Evolutionary conservation across 2,797 vertebrate genomes (phyloP).

Genomic region (Fistularia commersonii): DNA sequence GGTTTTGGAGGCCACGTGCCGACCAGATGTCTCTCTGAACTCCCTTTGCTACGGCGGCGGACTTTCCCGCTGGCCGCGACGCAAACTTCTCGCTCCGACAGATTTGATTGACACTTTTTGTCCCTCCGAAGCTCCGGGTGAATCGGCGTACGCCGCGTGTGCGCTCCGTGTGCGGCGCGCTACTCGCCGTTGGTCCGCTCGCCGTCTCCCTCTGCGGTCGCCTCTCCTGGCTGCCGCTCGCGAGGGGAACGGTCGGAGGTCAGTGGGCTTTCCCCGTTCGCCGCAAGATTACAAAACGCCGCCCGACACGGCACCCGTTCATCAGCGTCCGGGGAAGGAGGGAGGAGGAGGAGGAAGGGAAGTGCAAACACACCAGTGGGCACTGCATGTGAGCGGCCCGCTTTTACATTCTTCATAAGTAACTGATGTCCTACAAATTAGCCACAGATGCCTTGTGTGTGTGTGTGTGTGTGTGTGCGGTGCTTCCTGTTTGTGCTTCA

Average conservation of each 20-base stretch:
- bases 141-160: no score
- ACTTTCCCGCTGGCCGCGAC: conserved; percentile 62
- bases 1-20: conserved; percentile 52
- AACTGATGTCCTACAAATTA: background rate
- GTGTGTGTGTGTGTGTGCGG: background rate
- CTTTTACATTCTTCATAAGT: conserved; percentile 1
- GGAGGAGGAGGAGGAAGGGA: no score
- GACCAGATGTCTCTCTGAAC: conserved; percentile 62
- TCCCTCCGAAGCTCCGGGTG: no score
- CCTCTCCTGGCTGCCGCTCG: conserved; percentile 56
- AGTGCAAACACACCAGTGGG: no score
- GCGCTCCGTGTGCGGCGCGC: no score
- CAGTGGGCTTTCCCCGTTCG: conserved; percentile 71
- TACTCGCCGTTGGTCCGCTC: no score
- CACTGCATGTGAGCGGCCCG: no score
- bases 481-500: no score
- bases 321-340: no score
- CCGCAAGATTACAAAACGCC: conserved; percentile 64
- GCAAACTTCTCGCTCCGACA: conserved; percentile 47
- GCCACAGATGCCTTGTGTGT: no score
- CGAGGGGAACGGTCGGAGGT: conserved; percentile 63
- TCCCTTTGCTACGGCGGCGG: conserved; percentile 40
- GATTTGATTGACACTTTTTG: background rate
- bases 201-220: conserved; percentile 46
- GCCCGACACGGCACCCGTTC: no score